These are phyloP conservation scores for Bufo gargarizans DNA, from an alignment of 2,113 vertebrate genomes.

Conservation along the genomic window DNA sequence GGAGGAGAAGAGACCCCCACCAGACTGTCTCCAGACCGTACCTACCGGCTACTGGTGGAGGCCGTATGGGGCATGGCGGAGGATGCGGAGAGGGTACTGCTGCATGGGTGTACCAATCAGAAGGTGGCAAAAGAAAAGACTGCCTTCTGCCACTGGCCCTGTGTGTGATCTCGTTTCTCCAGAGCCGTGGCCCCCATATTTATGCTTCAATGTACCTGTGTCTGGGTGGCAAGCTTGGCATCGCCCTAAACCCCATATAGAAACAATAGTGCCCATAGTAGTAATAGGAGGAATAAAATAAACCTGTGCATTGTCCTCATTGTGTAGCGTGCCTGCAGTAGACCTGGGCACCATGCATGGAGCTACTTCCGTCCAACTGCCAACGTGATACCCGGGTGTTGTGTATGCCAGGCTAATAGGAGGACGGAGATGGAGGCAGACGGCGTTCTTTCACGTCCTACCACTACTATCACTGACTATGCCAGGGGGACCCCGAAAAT, in stretches of 20 bases:
- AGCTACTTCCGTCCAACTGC: not conserved
- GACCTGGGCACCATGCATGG: not conserved
- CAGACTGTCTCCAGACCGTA: slow-evolving; percentile 33
- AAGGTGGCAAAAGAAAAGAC: slow-evolving; percentile 32
- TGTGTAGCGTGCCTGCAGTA: not conserved
- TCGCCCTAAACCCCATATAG: not conserved
- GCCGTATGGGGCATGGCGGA: slow-evolving; percentile 48
- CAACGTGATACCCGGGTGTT: not conserved
- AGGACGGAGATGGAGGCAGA: not conserved
- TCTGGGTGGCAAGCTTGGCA: slow-evolving; percentile 6
- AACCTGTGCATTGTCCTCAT: not conserved
- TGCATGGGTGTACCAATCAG: not conserved
- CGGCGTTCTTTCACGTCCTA: not conserved
- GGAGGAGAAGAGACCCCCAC: not conserved
- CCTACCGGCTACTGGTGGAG: slow-evolving; percentile 44
- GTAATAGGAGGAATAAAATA: not conserved
- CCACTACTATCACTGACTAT: not conserved
- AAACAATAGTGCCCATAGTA: not conserved
- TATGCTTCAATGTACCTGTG: slow-evolving; percentile 21
- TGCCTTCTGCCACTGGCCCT: slow-evolving; percentile 49
- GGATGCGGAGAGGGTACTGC: slow-evolving; percentile 56
- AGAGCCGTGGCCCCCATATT: not conserved
- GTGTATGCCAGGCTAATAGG: not conserved
- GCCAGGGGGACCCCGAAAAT: not conserved
- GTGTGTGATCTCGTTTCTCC: slow-evolving; percentile 28